These are phyloP conservation scores for Sphaeramia orbicularis DNA, from an alignment of 2,797 vertebrate species.

Conservation along the genomic window DNA sequence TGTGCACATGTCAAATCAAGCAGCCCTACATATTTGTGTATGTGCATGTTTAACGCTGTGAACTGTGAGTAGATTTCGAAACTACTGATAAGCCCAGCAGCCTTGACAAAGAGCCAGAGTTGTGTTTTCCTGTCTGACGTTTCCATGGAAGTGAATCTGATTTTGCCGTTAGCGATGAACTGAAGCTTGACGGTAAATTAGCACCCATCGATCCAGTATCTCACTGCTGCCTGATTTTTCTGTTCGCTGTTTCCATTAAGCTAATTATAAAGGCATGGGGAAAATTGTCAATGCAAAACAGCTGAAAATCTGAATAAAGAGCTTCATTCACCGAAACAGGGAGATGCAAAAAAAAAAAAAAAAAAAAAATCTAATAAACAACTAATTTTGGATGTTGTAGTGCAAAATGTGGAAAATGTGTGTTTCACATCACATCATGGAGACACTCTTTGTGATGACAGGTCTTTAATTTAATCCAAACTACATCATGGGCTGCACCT, in stretches of 20 bases:
- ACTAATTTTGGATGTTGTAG: neutral
- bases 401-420: too few relatives aligned
- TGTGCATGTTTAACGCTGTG: neutral
- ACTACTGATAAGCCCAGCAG: constrained; percentile 22
- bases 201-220: constrained; percentile 31
- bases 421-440: too few relatives aligned
- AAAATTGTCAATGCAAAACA: neutral
- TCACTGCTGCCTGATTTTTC: constrained; percentile 19
- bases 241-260: constrained; percentile 30
- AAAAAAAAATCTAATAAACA: too few relatives aligned
- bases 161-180: constrained; percentile 35
- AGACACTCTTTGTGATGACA: too few relatives aligned
- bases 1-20: too few relatives aligned
- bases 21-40: too few relatives aligned
- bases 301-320: constrained; percentile 19
- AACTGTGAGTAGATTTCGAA: constrained; percentile 5
- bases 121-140: constrained; percentile 8
- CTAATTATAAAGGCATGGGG: constrained; percentile 26
- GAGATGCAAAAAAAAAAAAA: too few relatives aligned
- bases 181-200: constrained; percentile 44
- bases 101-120: constrained; percentile 34
- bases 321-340: neutral
- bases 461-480: too few relatives aligned
- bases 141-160: constrained; percentile 62
- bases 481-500: neutral